Base-by-base conservation (phyloP, 1,140 invertebrate genomes). In the Drosophila punjabiensis region DNA sequence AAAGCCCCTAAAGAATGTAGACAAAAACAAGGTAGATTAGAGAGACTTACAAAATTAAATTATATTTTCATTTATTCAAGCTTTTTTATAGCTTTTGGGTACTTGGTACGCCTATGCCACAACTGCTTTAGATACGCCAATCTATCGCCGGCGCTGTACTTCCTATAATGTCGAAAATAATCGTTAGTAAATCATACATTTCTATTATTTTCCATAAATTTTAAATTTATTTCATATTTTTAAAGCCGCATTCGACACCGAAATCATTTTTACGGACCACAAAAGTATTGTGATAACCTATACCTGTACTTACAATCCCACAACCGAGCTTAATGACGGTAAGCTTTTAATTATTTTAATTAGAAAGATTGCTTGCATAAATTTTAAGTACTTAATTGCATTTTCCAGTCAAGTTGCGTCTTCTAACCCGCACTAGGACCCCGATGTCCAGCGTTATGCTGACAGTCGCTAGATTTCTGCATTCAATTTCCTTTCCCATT, bases 31-130 rank as follows among this genome's bases (percentile, higher is more conserved):
- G 59, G 82, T 86, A 55, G 3, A 50, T 13, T 4, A 11, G 6
- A 14, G 0, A 13, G 4, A 7, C 5, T 6, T 18, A 28, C 14
- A 4, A 4, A 3, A 3, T 16, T 13, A 8, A 3, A 0, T 55
- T 20, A 3, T n/a, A 3, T 4, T n/a, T 14, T 7, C 4, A 5
- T 10, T 13, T 1, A 32, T 3, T 6, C 47, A 18, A 28, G 6
- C 28, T 3, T 10, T 14, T 9, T n/a, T 10, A 33, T 30, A 87
- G 84, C 47, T 87, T 0, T 41, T 88, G 35, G 84, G 84, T 4
- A 11, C 56, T 33, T 88, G 84, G 84, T 88, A 55, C 6, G 84
- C 84, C 5, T 88, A 63, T 50, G 81, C 65, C 14, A 75, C 84
- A 9, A 88, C 84, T 5, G 77, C 84, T 0, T 28, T 88, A n/a